phyloP scores from a whole-genome alignment of 2,888 invertebrate species.

The Desoria tigrina region DNA sequence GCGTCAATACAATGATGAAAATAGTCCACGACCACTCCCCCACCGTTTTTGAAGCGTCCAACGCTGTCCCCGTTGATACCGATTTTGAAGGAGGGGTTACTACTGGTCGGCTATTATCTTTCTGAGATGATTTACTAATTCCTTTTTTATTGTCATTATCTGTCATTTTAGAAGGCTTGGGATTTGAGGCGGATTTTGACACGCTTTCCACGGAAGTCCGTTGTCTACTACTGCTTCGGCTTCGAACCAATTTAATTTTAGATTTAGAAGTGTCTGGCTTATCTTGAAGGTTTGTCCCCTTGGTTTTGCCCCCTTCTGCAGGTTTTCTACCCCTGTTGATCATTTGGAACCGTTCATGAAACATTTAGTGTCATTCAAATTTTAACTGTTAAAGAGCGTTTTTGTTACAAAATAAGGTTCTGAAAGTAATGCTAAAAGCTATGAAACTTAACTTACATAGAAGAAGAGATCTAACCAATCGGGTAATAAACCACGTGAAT shows the following conservation, averaged over 20 bases:
- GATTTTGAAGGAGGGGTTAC: not conserved
- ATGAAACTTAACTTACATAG: no score
- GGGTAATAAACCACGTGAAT: no score
- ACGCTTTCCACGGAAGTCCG: not conserved
- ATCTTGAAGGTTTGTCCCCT: not conserved
- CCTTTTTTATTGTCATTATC: not conserved
- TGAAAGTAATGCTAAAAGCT: no score
- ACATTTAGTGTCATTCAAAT: no score
- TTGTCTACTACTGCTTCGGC: slow-evolving; percentile 3
- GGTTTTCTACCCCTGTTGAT: not conserved
- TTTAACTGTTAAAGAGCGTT: no score
- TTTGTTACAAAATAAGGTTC: no score
- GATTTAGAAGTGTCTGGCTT: not conserved
- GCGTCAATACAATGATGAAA: slow-evolving; percentile 66
- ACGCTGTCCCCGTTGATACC: not conserved
- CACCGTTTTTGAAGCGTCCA: not conserved
- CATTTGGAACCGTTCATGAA: no score
- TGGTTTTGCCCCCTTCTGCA: not conserved
- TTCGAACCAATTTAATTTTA: not conserved
- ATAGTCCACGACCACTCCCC: slow-evolving; percentile 59
- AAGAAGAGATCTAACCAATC: no score
- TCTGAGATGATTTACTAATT: no score
- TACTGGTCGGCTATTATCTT: not conserved
- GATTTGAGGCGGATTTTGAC: not conserved
- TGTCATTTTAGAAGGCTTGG: not conserved